Evolutionary conservation across 2,888 invertebrate species (phyloP).

Genomic region (Erebia ligea): DNA sequence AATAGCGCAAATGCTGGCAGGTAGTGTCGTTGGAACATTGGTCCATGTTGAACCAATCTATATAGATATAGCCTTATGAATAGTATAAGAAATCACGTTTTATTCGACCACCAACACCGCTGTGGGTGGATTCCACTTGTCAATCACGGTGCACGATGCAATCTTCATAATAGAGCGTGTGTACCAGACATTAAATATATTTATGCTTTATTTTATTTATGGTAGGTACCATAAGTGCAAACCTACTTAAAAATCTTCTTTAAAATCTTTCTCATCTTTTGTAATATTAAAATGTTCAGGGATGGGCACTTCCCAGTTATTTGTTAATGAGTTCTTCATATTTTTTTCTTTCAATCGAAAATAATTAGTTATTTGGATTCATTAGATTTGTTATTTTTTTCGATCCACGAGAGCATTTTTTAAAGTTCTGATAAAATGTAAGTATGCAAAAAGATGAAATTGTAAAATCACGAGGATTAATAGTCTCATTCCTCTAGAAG

Average conservation of each 20-base stretch:
- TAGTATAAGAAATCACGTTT: slow-evolving; percentile 51
- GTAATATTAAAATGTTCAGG: neutral
- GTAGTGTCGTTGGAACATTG: neutral
- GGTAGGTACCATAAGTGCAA: neutral
- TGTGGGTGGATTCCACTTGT: slow-evolving; percentile 65
- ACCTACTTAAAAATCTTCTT: neutral
- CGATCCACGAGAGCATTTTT: no score
- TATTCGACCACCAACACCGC: slow-evolving; percentile 63
- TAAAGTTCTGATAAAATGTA: no score
- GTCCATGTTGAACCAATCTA: neutral
- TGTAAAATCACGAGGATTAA: no score
- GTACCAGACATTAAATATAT: slow-evolving; percentile 14
- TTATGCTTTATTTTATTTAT: slow-evolving; percentile 1
- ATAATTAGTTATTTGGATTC: no score
- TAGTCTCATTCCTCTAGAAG: no score
- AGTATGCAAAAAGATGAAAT: no score
- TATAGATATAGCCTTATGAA: neutral
- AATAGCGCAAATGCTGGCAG: no score
- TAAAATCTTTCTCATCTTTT: neutral
- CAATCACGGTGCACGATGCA: slow-evolving; percentile 57
- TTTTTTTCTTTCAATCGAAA: no score
- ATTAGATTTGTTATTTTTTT: no score
- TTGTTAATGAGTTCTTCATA: no score
- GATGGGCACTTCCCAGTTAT: no score
- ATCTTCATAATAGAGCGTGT: slow-evolving; percentile 33